phyloP scores from a whole-genome alignment of 2,797 vertebrate genomes.

The Sebastes nivosus region DNA sequence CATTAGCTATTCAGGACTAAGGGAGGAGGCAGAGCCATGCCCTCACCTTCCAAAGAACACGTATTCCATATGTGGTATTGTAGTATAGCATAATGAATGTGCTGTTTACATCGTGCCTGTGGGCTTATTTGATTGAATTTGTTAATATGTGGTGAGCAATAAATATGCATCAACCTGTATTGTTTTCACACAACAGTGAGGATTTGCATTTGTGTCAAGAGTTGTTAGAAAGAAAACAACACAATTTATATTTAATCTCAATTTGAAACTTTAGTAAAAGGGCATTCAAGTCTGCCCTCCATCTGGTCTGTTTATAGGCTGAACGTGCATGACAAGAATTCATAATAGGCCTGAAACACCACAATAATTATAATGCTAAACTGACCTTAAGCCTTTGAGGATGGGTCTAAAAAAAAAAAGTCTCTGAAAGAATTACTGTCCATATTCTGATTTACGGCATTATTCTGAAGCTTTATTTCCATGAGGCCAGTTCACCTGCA shows the following conservation, averaged over 20 bases:
- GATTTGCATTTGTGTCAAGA: not conserved
- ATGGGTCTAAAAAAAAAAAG: not conserved
- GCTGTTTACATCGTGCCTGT: not conserved
- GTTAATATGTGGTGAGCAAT: not conserved
- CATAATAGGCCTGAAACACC: not conserved
- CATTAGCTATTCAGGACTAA: not conserved
- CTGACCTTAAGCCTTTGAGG: not conserved
- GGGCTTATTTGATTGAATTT: not conserved
- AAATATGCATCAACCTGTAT: not conserved
- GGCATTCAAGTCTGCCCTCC: not conserved
- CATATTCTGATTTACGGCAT: not conserved
- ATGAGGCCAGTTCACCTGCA: slow-evolving; percentile 21
- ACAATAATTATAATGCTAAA: not conserved
- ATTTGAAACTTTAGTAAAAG: not conserved
- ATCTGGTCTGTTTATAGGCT: not conserved
- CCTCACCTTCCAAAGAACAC: not conserved
- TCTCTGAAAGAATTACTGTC: not conserved
- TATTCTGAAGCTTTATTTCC: not conserved
- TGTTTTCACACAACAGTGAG: not conserved
- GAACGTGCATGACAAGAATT: not conserved
- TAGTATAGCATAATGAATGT: not conserved
- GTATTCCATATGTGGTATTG: not conserved
- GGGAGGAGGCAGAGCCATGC: not conserved
- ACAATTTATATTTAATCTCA: not conserved
- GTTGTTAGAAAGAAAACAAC: not conserved